Percentiles rank a stretch among this genome's conserved stretches.
Evolutionary conservation across 2,797 vertebrate species (phyloP).

Genomic region (Poeciliopsis presidionis): DNA sequence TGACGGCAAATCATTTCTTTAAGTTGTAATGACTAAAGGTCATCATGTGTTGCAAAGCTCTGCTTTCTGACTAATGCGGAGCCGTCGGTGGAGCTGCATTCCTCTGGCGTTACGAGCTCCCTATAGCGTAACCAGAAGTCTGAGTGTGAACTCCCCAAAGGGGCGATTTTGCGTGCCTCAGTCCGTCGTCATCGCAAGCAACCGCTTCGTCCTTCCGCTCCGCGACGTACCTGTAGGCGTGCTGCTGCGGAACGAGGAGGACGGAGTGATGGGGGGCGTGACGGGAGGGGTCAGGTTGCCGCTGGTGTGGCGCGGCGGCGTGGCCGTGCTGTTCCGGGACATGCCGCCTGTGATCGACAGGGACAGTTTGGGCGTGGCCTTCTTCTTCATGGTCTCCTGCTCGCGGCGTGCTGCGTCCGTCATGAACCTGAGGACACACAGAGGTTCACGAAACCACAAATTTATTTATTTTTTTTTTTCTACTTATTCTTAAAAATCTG

Average conservation of each 20-base stretch:
- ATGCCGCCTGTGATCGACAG: conserved; percentile 93
- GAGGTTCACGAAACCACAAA: background rate
- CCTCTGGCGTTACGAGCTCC: conserved; percentile 32
- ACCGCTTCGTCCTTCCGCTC: conserved; percentile 29
- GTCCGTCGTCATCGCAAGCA: conserved; percentile 20
- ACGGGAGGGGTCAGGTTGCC: conserved; percentile 99
- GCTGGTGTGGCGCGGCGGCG: conserved; percentile 96
- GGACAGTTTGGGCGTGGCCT: conserved; percentile 94
- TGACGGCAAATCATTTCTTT: background rate
- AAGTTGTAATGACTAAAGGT: background rate
- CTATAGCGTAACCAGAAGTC: background rate
- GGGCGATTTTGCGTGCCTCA: conserved; percentile 18
- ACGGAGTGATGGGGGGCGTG: conserved; percentile 98
- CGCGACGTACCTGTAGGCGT: conserved; percentile 91
- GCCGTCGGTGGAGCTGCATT: conserved; percentile 24
- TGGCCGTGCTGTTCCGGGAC: conserved; percentile 95
- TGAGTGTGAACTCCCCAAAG: background rate
- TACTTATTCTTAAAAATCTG: background rate
- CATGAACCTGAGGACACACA: conserved; percentile 87
- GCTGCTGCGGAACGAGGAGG: conserved; percentile 98
- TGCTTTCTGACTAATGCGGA: conserved; percentile 1
- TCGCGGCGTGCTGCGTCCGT: conserved; percentile 96
- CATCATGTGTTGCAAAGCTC: background rate
- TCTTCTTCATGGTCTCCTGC: conserved; percentile 96
- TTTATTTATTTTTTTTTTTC: background rate